These are phyloP conservation scores for Oreochromis grahami DNA, from an alignment of 2,797 vertebrate genomes.

Conservation along the genomic window DNA sequence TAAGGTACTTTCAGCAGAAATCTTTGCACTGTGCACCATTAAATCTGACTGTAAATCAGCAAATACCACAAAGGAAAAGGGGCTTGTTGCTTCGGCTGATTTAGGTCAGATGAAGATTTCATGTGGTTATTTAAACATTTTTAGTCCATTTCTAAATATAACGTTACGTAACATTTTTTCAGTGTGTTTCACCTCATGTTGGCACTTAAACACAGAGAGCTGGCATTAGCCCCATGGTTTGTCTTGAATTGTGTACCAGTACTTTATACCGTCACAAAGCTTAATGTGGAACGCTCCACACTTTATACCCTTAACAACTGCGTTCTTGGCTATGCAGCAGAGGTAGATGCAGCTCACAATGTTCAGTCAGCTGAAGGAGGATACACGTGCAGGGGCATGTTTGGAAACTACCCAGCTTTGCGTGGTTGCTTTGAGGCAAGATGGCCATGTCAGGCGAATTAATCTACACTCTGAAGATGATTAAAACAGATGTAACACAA, in stretches of 20 bases:
- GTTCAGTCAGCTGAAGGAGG: not conserved
- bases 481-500: not conserved
- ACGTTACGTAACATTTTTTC: fast-evolving
- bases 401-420: not conserved
- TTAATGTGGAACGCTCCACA: too few relatives aligned
- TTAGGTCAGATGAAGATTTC: not conserved
- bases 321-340: not conserved
- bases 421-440: not conserved
- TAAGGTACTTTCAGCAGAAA: not conserved
- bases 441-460: not conserved
- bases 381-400: not conserved
- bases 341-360: not conserved
- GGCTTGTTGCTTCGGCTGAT: not conserved
- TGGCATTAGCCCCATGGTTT: not conserved
- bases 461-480: not conserved
- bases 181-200: not conserved
- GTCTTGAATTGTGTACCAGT: not conserved
- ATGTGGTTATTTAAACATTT: not conserved
- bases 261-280: too few relatives aligned
- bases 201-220: not conserved
- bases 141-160: not conserved
- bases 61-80: not conserved
- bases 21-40: not conserved
- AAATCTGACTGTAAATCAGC: not conserved
- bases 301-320: not conserved